Conservation (phyloP, 2,888 invertebrate species). For the Lydus trimaculatus region DNA sequence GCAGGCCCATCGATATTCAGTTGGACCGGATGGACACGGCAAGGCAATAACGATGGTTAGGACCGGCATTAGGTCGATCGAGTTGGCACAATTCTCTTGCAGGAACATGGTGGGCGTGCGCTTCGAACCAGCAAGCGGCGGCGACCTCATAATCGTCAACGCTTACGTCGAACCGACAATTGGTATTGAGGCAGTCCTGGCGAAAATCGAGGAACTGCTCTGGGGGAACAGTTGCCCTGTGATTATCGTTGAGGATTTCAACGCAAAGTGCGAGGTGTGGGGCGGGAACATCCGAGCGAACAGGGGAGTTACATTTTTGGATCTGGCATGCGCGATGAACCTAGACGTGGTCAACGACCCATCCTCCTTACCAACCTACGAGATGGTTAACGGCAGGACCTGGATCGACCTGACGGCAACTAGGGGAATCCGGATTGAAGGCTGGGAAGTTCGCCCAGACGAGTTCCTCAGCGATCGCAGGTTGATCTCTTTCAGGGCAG, state of each 20-base stretch:
- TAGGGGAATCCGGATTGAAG: constrained; percentile 10
- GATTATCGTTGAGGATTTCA: constrained; percentile 33
- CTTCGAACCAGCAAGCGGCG: background rate
- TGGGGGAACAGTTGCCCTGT: background rate
- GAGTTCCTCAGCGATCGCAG: constrained; percentile 37
- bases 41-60: constrained; percentile 17
- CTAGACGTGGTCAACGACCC: too few relatives aligned
- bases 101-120: background rate
- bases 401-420: constrained; percentile 32
- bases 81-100: background rate
- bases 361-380: too few relatives aligned
- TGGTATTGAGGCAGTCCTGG: background rate
- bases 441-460: constrained; percentile 26
- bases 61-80: background rate
- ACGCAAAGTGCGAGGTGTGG: constrained; percentile 31
- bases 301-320: too few relatives aligned
- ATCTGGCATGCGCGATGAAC: too few relatives aligned
- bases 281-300: constrained; percentile 25
- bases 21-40: constrained; percentile 9
- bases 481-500: constrained; percentile 2
- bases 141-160: background rate
- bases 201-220: constrained; percentile 6
- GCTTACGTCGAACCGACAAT: constrained; percentile 12
- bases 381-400: constrained; percentile 29
- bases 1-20: background rate